These are phyloP conservation scores for Aspidiotus destructor DNA, from an alignment of 2,888 invertebrate genomes.

Conservation along the genomic window DNA sequence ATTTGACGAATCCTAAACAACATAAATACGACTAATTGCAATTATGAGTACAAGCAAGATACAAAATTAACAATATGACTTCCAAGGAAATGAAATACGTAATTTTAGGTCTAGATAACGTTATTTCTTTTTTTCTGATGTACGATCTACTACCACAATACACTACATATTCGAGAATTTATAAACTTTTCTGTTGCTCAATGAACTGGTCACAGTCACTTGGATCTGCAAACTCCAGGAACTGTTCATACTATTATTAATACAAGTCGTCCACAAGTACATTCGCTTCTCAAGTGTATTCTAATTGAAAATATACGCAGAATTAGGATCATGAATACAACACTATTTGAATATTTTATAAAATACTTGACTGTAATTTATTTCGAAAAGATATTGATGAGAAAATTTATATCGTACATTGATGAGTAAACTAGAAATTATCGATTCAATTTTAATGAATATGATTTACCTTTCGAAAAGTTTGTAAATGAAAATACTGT, in stretches of 20 bases:
- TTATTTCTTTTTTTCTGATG: no score
- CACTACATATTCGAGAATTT: no score
- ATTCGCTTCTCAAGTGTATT: not conserved
- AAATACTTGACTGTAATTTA: no score
- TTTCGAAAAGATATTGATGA: not conserved
- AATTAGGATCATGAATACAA: constrained; percentile 1
- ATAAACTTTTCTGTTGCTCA: not conserved
- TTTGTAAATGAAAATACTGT: constrained; percentile 20
- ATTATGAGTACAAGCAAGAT: no score
- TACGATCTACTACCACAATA: no score
- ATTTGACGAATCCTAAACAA: constrained; percentile 23
- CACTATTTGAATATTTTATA: not conserved
- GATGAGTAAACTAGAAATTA: no score
- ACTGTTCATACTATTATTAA: not conserved
- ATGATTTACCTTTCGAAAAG: not conserved
- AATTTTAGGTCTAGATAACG: no score
- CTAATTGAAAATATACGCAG: constrained; percentile 13
- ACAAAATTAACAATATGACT: no score
- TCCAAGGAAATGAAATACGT: no score
- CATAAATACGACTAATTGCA: constrained; percentile 8
- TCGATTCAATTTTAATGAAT: no score
- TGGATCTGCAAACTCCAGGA: not conserved
- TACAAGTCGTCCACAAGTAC: not conserved
- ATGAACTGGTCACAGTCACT: not conserved
- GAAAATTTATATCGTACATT: not conserved